These are phyloP conservation scores for Muscicapa adusta DNA, from an alignment of 2,113 vertebrate species.

Conservation along the genomic window DNA sequence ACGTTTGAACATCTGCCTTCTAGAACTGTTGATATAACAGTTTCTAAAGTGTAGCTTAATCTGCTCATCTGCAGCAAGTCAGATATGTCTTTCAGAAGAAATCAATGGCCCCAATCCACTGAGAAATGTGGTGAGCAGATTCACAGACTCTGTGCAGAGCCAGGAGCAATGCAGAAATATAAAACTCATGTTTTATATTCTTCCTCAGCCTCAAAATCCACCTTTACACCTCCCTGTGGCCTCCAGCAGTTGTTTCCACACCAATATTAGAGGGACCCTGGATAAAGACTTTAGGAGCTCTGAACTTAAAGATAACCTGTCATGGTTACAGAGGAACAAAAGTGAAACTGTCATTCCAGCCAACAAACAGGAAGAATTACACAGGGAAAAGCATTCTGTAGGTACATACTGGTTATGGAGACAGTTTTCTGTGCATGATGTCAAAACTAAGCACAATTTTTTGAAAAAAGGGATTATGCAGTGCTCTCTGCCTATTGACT, in stretches of 20 bases:
- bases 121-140: neutral
- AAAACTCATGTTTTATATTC: neutral
- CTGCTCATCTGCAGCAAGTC: neutral
- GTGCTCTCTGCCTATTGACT: neutral
- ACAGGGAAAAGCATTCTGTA: neutral
- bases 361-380: neutral
- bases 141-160: neutral
- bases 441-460: neutral
- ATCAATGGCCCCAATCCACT: neutral
- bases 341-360: neutral
- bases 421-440: rapidly evolving
- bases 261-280: neutral
- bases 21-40: neutral
- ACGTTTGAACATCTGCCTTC: neutral
- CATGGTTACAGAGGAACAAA: neutral
- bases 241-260: neutral
- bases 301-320: neutral
- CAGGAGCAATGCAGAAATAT: neutral
- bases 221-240: neutral
- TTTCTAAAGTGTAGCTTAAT: neutral
- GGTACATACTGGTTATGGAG: neutral
- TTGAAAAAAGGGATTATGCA: neutral
- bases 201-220: neutral
- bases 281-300: neutral
- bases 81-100: neutral